These are phyloP conservation scores for Amphipoea lucens DNA, from an alignment of 2,888 invertebrate species.

Conservation along the genomic window DNA sequence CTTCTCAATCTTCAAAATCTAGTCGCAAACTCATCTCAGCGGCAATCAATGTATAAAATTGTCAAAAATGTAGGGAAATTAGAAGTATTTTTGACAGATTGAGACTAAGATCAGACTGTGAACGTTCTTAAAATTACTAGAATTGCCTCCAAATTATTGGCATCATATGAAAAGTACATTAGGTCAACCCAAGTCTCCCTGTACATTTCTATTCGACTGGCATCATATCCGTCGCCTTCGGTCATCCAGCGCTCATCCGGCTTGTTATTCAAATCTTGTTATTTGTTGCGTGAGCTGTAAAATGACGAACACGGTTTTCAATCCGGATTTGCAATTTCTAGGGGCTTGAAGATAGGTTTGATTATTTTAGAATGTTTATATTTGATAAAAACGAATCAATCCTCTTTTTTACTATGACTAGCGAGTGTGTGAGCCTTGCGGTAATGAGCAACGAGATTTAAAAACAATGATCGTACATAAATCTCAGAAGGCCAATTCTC, in stretches of 20 bases:
- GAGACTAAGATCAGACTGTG: no score
- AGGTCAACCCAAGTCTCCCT: neutral
- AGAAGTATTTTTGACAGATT: no score
- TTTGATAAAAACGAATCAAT: neutral
- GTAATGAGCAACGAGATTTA: neutral
- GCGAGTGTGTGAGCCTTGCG: neutral
- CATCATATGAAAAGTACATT: neutral
- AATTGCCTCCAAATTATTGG: neutral
- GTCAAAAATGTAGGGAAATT: no score
- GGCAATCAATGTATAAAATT: no score
- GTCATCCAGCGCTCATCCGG: slow-evolving; percentile 25
- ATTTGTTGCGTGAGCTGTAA: neutral
- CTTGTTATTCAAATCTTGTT: slow-evolving; percentile 47
- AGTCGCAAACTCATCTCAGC: no score
- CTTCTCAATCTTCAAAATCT: no score
- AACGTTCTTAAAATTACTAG: no score
- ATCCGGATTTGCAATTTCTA: slow-evolving; percentile 1
- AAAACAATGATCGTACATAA: neutral
- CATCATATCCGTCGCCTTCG: slow-evolving; percentile 8
- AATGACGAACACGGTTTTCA: slow-evolving; percentile 8
- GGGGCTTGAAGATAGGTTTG: no score
- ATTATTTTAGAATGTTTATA: neutral
- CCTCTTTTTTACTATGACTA: neutral
- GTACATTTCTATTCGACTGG: slow-evolving; percentile 6
- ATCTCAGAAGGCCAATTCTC: no score